Base-by-base conservation (phyloP, 2,113 vertebrate genomes). In the Ramphastos sulfuratus region DNA sequence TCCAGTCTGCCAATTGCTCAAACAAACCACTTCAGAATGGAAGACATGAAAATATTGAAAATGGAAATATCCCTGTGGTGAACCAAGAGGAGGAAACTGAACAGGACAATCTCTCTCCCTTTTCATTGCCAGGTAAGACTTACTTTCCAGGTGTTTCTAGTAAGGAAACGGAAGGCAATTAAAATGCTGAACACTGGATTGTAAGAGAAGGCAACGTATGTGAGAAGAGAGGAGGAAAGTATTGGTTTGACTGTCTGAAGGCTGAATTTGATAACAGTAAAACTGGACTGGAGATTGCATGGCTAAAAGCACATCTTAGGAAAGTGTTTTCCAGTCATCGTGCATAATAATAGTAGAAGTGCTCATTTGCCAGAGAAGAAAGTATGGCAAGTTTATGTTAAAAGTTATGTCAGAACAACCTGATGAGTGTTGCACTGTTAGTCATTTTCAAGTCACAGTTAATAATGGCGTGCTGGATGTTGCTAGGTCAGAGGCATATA, bases 61-160 rank as follows among this genome's bases (percentile, higher is more conserved):
- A 99, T 4, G 99, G 99, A 37, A 98, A 98, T 9, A 97, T 99
- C 18, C 98, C 98, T 4, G 97, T 97, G 94, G 99, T 98, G 64
- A 99, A 98, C 94, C 97, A 98, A 21, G 97, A 96, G 5, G 97
- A 98, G n/a, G 95, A 84, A 21, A 96, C 95, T 12, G 98, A 98
- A 78, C 97, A 98, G 8, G 97, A 97, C 37, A 98, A 48, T 97
- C 97, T 97, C 65, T 98, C 99, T 30, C 99, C 99, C 1, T 99
- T 99, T 97, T 98, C 97, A 55, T 9, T 98, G 67, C 98, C 98
- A 35, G 97, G 98, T 98, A 92, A 98, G 97, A n/a, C 70, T 92
- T 61, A 18, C 23, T 77, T 60, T 52, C 61, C 64, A 39, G 24
- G 9, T 44, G 3, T 37, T 92, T 74, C 20, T 77, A 25, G 37